Evolutionary conservation across 2,797 vertebrate species (phyloP).

Genomic region (Hydrocynus forskahlii): DNA sequence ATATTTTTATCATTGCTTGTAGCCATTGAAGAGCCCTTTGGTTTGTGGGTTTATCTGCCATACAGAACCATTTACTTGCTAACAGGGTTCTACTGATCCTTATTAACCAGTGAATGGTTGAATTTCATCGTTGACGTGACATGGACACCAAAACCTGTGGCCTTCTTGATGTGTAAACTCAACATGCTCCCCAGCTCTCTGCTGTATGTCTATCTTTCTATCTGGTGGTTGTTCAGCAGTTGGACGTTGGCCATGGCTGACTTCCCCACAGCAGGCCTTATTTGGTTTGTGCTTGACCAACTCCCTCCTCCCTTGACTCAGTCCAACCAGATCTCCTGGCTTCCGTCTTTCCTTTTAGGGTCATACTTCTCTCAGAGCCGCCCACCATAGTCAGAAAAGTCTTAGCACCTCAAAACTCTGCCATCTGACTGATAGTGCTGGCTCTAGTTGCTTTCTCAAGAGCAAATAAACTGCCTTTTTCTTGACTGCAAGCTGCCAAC

Average conservation of each 20-base stretch:
- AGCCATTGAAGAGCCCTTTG: background rate
- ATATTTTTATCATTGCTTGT: background rate
- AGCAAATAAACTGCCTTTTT: slow-evolving; percentile 32
- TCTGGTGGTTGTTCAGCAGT: slow-evolving; percentile 48
- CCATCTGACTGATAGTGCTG: slow-evolving; percentile 50
- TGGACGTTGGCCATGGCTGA: slow-evolving; percentile 41
- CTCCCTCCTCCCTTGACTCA: slow-evolving; percentile 74
- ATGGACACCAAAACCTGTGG: background rate
- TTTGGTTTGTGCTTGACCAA: slow-evolving; percentile 85
- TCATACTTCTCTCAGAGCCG: slow-evolving; percentile 66
- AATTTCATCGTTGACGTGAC: background rate
- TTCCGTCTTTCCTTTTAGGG: slow-evolving; percentile 88
- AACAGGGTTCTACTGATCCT: background rate
- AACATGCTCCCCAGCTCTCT: background rate
- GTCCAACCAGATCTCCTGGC: slow-evolving; percentile 71
- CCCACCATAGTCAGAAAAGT: slow-evolving; percentile 10
- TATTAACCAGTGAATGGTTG: background rate
- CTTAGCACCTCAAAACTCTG: slow-evolving; percentile 14
- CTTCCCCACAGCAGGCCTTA: slow-evolving; percentile 79
- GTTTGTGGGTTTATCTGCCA: background rate
- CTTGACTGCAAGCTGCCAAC: background rate
- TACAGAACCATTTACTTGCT: background rate
- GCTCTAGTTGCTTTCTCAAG: background rate
- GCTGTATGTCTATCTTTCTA: slow-evolving; percentile 32
- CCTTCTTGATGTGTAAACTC: background rate